These are phyloP conservation scores for Solenopsis invicta DNA, from an alignment of 1,140 invertebrate species.

Conservation along the genomic window DNA sequence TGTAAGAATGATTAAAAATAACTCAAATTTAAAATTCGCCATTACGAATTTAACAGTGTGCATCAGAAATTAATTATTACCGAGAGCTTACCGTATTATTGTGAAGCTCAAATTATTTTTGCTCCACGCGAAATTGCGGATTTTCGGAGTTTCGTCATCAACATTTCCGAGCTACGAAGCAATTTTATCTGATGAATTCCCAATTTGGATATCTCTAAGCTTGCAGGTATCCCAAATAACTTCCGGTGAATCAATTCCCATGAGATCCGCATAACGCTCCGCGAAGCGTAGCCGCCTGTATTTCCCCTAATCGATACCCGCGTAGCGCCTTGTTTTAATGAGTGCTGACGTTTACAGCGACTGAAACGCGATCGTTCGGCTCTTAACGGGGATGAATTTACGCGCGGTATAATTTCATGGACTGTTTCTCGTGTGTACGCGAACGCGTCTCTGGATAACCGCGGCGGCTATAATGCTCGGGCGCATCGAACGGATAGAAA, in stretches of 20 bases:
- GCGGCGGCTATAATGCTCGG: background rate
- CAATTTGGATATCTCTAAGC: constrained; percentile 27
- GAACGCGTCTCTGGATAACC: constrained; percentile 15
- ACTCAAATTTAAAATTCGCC: too few relatives aligned
- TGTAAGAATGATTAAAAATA: too few relatives aligned
- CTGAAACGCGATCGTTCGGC: constrained; percentile 42
- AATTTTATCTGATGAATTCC: constrained; percentile 34
- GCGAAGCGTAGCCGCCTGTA: constrained; percentile 36
- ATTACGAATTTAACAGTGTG: too few relatives aligned
- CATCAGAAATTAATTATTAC: background rate
- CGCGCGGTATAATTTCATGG: constrained; percentile 36
- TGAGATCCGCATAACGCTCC: constrained; percentile 42
- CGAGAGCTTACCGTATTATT: background rate
- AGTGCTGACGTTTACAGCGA: constrained; percentile 46
- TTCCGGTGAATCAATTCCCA: constrained; percentile 45
- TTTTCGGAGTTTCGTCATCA: background rate
- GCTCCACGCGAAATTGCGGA: background rate
- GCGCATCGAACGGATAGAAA: constrained; percentile 16
- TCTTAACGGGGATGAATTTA: constrained; percentile 56
- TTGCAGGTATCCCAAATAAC: constrained; percentile 34
- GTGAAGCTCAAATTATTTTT: background rate
- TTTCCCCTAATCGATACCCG: constrained; percentile 43
- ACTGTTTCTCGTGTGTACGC: constrained; percentile 1
- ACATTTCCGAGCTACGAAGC: constrained; percentile 11
- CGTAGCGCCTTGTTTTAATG: constrained; percentile 51